Base-by-base conservation (phyloP, 37 sponge, comb jelly and placozoan species). In the Dysidea cf. avara region DNA sequence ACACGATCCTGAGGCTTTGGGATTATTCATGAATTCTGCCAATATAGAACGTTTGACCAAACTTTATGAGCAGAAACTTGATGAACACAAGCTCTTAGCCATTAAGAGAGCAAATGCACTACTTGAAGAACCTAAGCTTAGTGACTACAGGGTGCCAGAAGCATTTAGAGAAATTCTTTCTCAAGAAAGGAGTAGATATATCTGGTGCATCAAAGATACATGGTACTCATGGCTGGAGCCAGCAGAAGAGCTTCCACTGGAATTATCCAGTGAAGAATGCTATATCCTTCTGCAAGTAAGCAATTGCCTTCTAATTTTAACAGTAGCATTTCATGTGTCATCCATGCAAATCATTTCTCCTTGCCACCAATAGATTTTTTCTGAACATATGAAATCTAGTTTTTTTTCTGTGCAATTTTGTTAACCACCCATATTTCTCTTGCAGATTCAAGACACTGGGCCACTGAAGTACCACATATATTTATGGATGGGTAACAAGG, bases 381-480 rank as follows among this genome's bases (percentile, higher is more conserved):
- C n/a, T n/a, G n/a, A n/a, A n/a, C n/a, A n/a, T 43, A 9, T 43
- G 46, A 43, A 43, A 12, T 12, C 7, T 43, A 43, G 9, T 43
- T 5, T 43, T 43, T 12, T 9, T 43, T 12, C 46, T 43, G 9
- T 43, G 9, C 46, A n/a, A n/a, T n/a, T n/a, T n/a, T n/a, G n/a
- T 43, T 43, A 43, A 43, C 46, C 9, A 12, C 5, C 46, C 9
- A 43, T 43, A 12, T 22, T 1, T 24, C 7, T 36, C 14, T 30
- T 39, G 26, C 13, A 68, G 68, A 46, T 68, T 30, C 20, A 24
- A 39, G 9, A 68, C 5, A 31, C 39, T 9, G 83, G 83, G 11
- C 83, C 83, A 16, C 35, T 75, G 26, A 39, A 75, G 35, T 62
- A 83, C 32, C 69, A 75, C 29, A 54, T 83, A n/a, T 75, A 60